Evolutionary conservation across 1,140 invertebrate species (phyloP).

Genomic region (Drosophila oshimai): DNA sequence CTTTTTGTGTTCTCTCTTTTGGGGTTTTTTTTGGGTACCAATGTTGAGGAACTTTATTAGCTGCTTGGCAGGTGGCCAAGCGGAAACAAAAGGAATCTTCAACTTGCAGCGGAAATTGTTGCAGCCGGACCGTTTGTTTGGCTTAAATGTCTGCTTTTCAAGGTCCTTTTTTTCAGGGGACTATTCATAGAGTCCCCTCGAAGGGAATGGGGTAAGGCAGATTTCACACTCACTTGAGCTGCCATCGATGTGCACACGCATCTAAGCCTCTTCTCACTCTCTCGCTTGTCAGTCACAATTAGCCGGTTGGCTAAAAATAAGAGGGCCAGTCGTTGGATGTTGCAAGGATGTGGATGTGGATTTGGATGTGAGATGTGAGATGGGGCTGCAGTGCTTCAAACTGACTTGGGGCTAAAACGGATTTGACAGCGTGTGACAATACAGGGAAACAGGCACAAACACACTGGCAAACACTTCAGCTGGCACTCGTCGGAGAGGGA

Average conservation of each 20-base stretch:
- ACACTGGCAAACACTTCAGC: constrained; percentile 17
- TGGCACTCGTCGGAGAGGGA: constrained; percentile 18
- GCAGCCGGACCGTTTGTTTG: not conserved
- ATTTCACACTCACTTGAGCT: constrained; percentile 72
- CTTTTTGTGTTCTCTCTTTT: not conserved
- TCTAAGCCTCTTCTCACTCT: constrained; percentile 16
- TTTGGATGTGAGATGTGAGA: not conserved
- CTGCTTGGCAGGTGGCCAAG: constrained; percentile 61
- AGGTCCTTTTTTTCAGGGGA: constrained; percentile 4
- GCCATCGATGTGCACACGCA: constrained; percentile 56
- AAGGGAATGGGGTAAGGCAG: constrained; percentile 17
- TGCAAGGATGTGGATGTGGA: constrained; percentile 5
- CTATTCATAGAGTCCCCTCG: constrained; percentile 42
- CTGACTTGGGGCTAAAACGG: constrained; percentile 59
- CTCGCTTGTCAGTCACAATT: constrained; percentile 70
- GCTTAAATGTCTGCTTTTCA: constrained; percentile 18
- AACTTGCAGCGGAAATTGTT: constrained; percentile 11
- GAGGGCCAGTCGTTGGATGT: constrained; percentile 14
- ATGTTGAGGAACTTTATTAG: constrained; percentile 59
- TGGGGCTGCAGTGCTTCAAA: constrained; percentile 38
- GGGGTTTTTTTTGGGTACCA: constrained; percentile 5
- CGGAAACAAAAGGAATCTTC: constrained; percentile 31
- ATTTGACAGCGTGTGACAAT: constrained; percentile 75
- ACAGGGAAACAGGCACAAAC: constrained; percentile 23
- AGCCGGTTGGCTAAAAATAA: constrained; percentile 74